Evolutionary conservation across 2,888 invertebrate genomes (phyloP).

Genomic region (Sminthurinus aureus): DNA sequence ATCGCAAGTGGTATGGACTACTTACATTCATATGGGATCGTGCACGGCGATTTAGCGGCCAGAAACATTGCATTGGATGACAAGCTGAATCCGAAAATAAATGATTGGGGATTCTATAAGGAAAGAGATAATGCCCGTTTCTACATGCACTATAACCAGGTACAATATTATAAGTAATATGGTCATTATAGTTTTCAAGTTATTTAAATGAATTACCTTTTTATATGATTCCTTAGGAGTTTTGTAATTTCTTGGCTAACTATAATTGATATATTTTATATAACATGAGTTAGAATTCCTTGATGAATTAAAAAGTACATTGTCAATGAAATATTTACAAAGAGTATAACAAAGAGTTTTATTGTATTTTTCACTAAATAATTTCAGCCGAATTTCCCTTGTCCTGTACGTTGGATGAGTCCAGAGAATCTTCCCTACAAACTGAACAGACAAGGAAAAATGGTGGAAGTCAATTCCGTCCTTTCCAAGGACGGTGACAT

Average conservation of each 20-base stretch:
- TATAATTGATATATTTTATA: neutral
- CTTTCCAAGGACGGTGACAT: slow-evolving; percentile 11
- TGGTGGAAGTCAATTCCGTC: neutral
- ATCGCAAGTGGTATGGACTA: slow-evolving; percentile 35
- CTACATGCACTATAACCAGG: neutral
- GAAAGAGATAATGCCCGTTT: neutral
- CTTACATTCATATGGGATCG: neutral
- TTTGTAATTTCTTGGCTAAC: neutral
- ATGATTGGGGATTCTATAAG: slow-evolving; percentile 25
- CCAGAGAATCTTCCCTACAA: slow-evolving; percentile 26
- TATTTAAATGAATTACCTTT: neutral
- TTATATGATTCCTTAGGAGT: neutral
- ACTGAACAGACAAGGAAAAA: neutral
- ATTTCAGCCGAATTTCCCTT: neutral
- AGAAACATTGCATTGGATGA: slow-evolving; percentile 9
- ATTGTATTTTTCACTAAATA: neutral
- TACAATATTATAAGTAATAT: neutral
- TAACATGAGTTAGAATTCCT: neutral
- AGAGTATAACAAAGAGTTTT: neutral
- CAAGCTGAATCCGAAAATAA: slow-evolving; percentile 5
- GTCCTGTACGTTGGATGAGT: slow-evolving; percentile 24
- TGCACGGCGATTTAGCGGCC: slow-evolving; percentile 29
- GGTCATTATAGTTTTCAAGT: too few relatives aligned
- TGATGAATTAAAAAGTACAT: too few relatives aligned
- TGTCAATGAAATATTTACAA: too few relatives aligned